These are phyloP conservation scores for Diphyllodes magnificus DNA, from an alignment of 2,113 vertebrate genomes.

Conservation along the genomic window DNA sequence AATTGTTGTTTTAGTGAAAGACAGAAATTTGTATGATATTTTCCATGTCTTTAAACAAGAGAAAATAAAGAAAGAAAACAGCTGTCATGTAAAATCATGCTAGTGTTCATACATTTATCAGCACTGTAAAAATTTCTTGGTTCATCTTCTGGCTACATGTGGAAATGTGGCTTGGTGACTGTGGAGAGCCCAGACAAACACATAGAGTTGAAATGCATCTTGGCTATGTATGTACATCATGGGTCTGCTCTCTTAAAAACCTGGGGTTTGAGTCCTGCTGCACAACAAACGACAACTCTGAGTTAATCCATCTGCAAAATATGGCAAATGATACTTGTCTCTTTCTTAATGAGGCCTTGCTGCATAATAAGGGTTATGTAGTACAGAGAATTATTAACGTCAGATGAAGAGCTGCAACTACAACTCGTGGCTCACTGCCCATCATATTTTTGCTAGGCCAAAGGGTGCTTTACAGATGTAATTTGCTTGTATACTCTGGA, in stretches of 20 bases:
- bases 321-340: slow-evolving; percentile 47
- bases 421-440: slow-evolving; percentile 37
- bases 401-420: slow-evolving; percentile 16
- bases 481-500: slow-evolving; percentile 18
- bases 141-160: neutral
- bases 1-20: neutral
- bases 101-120: neutral
- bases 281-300: neutral
- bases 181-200: neutral
- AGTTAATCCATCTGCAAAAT: slow-evolving; percentile 47
- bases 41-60: neutral
- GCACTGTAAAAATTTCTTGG: neutral
- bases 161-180: neutral
- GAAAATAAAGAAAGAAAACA: neutral
- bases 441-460: slow-evolving; percentile 31
- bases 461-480: slow-evolving; percentile 7
- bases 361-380: slow-evolving; percentile 40
- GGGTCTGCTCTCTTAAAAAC: slow-evolving; percentile 1
- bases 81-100: neutral
- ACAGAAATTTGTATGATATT: neutral
- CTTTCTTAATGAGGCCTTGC: slow-evolving; percentile 52
- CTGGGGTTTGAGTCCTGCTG: neutral
- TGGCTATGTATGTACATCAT: neutral
- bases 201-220: neutral
- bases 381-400: slow-evolving; percentile 28